These are phyloP conservation scores for Trichogramma evanescens DNA, from an alignment of 2,888 invertebrate genomes.

Conservation along the genomic window DNA sequence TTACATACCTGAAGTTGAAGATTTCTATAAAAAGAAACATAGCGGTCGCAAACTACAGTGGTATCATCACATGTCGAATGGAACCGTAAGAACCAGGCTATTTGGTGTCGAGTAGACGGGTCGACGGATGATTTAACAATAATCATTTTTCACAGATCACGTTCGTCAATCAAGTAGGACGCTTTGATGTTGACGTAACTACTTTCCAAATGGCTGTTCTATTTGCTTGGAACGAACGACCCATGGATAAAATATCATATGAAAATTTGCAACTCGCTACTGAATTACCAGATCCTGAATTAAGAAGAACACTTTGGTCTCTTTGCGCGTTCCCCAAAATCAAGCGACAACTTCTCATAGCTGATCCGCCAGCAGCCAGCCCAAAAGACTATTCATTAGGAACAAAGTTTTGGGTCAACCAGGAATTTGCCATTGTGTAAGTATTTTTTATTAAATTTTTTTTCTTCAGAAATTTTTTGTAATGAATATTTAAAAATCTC, in stretches of 20 bases:
- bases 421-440: conserved; percentile 81
- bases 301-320: conserved; percentile 92
- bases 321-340: conserved; percentile 93
- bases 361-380: conserved; percentile 72
- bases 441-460: conserved; percentile 30
- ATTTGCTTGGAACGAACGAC: conserved; percentile 97
- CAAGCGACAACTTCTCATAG: conserved; percentile 81
- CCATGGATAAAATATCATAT: conserved; percentile 86
- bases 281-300: conserved; percentile 90
- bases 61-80: conserved; percentile 99
- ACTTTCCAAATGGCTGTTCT: conserved; percentile 99
- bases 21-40: conserved; percentile 96
- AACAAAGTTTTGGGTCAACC: conserved; percentile 93
- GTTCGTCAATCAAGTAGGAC: conserved; percentile 84
- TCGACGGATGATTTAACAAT: neutral
- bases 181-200: conserved; percentile 96
- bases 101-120: conserved; percentile 1
- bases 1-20: conserved; percentile 97
- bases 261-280: conserved; percentile 95
- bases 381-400: conserved; percentile 92
- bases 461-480: neutral
- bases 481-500: neutral
- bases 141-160: conserved; percentile 59
- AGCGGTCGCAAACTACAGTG: conserved; percentile 95
- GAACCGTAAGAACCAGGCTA: conserved; percentile 57